phyloP scores from a whole-genome alignment of 2,888 invertebrate genomes.

The Drosophila phalerata region DNA sequence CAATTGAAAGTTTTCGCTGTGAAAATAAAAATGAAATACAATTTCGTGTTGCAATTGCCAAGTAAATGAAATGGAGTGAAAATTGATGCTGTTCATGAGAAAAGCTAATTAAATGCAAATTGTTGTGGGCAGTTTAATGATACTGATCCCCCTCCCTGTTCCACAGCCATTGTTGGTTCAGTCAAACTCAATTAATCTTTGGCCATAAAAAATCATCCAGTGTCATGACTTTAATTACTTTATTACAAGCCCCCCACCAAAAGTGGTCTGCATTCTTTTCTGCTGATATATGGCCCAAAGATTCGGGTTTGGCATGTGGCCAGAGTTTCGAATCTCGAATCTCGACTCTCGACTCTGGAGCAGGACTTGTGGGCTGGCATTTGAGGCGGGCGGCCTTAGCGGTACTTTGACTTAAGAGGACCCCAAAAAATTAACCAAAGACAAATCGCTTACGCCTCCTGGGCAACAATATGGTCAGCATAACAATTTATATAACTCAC shows the following conservation, averaged over 20 bases:
- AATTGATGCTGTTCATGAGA: constrained; percentile 51
- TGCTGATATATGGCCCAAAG: constrained; percentile 40
- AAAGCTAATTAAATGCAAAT: constrained; percentile 60
- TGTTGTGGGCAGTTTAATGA: constrained; percentile 28
- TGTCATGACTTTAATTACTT: constrained; percentile 82
- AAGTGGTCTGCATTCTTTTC: constrained; percentile 51
- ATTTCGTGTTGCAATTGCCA: constrained; percentile 28
- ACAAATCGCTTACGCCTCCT: constrained; percentile 76
- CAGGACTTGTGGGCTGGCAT: constrained; percentile 35
- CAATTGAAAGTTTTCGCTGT: constrained; percentile 41
- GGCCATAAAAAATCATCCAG: constrained; percentile 66
- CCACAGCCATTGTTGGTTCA: background rate
- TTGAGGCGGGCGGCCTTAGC: constrained; percentile 63
- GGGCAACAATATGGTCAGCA: constrained; percentile 39
- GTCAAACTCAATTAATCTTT: constrained; percentile 61
- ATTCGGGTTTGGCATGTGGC: constrained; percentile 26
- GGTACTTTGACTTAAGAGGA: constrained; percentile 69
- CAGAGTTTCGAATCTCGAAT: background rate
- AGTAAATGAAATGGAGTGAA: constrained; percentile 58
- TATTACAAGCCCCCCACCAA: constrained; percentile 62
- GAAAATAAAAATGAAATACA: constrained; percentile 6
- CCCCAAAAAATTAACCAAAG: constrained; percentile 68
- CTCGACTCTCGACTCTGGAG: background rate
- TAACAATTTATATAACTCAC: constrained; percentile 71
- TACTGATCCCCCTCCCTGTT: background rate